These are phyloP conservation scores for Heterodera schachtii DNA, from an alignment of 1,140 invertebrate species.

Conservation along the genomic window DNA sequence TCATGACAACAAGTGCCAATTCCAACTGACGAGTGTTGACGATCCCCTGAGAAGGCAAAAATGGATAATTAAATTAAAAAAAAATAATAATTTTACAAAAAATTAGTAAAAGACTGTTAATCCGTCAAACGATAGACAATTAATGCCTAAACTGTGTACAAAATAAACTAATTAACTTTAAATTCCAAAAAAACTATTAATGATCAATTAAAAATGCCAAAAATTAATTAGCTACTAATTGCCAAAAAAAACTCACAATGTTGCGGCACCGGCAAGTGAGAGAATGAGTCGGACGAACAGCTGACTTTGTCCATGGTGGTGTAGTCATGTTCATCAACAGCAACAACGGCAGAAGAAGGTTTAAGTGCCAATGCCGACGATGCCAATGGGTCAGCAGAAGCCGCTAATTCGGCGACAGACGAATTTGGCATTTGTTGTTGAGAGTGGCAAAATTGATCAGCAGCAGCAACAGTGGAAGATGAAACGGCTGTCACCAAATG, in stretches of 20 bases:
- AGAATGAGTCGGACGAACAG: conserved; percentile 33
- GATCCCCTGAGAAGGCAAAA: conserved; percentile 21
- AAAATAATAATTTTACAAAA: no score
- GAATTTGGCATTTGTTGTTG: neutral
- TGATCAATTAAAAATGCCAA: neutral
- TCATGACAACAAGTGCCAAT: conserved; percentile 25
- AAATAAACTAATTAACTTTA: no score
- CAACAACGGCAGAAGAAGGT: neutral
- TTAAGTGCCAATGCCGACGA: neutral
- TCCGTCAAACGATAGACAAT: no score
- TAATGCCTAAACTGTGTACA: no score
- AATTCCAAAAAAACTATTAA: no score
- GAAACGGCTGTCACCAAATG: neutral
- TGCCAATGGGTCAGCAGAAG: neutral
- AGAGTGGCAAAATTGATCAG: conserved; percentile 7
- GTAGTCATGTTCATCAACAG: conserved; percentile 24
- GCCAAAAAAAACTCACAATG: conserved; percentile 23
- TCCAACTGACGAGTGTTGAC: conserved; percentile 18
- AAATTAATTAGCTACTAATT: conserved; percentile 9
- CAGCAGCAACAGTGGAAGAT: neutral
- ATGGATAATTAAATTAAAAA: conserved; percentile 11
- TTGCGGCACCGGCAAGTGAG: conserved; percentile 32
- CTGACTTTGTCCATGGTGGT: conserved; percentile 32
- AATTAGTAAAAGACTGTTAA: no score
- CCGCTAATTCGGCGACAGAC: neutral